phyloP scores from a whole-genome alignment of 2,797 vertebrate genomes.

The Ptychadena robeensis region DNA sequence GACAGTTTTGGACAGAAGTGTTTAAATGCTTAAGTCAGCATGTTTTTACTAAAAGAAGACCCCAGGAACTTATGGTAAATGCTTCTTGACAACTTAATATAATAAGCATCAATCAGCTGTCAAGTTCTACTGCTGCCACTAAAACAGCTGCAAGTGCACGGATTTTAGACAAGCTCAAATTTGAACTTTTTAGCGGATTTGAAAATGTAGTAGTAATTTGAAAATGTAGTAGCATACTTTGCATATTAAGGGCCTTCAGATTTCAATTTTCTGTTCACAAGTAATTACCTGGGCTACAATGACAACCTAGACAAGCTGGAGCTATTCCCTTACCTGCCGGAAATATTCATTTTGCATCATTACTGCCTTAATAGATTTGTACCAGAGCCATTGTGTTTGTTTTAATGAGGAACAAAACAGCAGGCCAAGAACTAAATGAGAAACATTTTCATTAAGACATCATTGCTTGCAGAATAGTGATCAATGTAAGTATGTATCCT shows the following conservation, averaged over 20 bases:
- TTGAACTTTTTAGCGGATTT: conserved; percentile 30
- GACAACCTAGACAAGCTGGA: conserved; percentile 23
- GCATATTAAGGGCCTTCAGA: conserved; percentile 43
- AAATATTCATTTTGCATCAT: conserved; percentile 29
- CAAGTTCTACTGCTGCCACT: conserved; percentile 24
- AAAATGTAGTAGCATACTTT: conserved; percentile 17
- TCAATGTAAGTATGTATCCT: conserved; percentile 11
- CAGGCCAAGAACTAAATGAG: conserved; percentile 32
- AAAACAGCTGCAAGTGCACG: conserved; percentile 23
- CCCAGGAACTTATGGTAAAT: conserved; percentile 14
- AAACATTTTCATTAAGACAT: conserved; percentile 34
- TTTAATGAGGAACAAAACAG: conserved; percentile 43
- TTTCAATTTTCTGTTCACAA: conserved; percentile 22
- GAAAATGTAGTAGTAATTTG: not conserved
- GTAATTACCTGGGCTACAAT: conserved; percentile 53
- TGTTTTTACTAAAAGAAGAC: too few relatives aligned
- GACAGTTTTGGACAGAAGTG: not conserved
- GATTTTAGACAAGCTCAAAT: conserved; percentile 50
- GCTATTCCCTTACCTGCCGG: conserved; percentile 34
- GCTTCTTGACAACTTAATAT: conserved; percentile 36
- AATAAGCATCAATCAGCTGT: conserved; percentile 43
- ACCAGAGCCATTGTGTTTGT: not conserved
- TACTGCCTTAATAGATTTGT: conserved; percentile 35
- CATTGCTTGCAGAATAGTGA: not conserved
- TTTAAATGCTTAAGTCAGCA: too few relatives aligned